Base-by-base conservation (phyloP, 2,888 invertebrate species). In the Eupithecia vulgata region DNA sequence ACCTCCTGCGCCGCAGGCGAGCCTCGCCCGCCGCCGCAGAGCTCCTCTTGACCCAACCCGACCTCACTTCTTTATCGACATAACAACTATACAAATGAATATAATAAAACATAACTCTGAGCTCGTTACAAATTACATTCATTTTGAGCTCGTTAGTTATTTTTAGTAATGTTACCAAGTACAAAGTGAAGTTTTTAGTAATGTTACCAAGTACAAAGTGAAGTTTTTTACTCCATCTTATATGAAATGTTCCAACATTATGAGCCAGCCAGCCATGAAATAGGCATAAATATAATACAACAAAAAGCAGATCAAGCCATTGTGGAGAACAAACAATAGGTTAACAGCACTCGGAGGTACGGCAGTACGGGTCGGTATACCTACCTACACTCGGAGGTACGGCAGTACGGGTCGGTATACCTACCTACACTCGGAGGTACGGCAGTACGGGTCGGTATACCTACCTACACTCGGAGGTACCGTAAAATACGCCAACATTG, bases 241-340 rank as follows among this genome's bases (percentile, higher is more conserved):
- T 35, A n/a, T 64, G 10, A 64, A 64, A 64, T 35, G 34, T 61
- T 34, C 17, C n/a, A 64, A n/a, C n/a, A 64, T n/a, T 66, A 25
- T 21, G 15, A 34, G 67, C 34, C 67, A 8, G 34, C 67, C 40
- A 64, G 65, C 65, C 65, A 40, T 65, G 40, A 65, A 65, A 65
- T 65, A 42, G 65, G 37, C 21, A 65, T 65, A 42, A 65, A 42
- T 65, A 65, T 37, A n/a, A 64, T 65, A 40, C 65, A 12, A 65
- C 65, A 65, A 65, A 64, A 65, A 65, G 65, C 37, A 65, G 72
- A 76, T 76, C 70, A 71, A 73, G 70, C 73, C 76, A 76, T 79
- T 78, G 79, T 71, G 42, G 74, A 34, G 37, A 61, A 45, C 68
- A 74, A 78, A 78, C 80, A 80, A 80, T 78, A 71, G 77, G 35